Conservation (phyloP, 1,140 invertebrate genomes). For the Drosophila virilis region DNA sequence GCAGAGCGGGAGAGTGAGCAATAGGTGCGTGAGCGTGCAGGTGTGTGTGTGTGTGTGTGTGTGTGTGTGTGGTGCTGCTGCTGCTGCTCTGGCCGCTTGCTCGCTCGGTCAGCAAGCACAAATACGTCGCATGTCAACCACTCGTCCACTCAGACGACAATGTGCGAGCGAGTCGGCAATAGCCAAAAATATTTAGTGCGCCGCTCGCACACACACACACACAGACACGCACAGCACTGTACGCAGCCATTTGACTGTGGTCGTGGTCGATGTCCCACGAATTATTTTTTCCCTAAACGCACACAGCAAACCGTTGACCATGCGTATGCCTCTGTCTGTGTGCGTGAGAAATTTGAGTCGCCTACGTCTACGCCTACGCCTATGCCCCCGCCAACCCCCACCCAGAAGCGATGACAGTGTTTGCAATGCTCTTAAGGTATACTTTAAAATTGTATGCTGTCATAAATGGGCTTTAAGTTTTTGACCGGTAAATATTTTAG, state of each 20-base stretch:
- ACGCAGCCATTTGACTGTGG: constrained; percentile 5
- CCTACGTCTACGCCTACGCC: constrained; percentile 5
- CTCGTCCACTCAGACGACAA: constrained; percentile 74
- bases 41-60: constrained; percentile 23
- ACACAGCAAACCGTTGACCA: constrained; percentile 10
- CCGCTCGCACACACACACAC: constrained; percentile 24
- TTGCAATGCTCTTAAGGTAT: constrained; percentile 3
- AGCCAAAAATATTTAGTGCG: constrained; percentile 37
- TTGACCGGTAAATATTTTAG: constrained; percentile 11
- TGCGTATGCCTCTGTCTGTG: constrained; percentile 25
- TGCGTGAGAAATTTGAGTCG: constrained; percentile 14
- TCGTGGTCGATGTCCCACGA: constrained; percentile 42
- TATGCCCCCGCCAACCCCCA: constrained; percentile 2
- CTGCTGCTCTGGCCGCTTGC: constrained; percentile 22
- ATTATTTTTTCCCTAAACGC: constrained; percentile 39
- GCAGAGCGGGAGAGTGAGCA: constrained; percentile 14
- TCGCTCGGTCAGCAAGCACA: constrained; percentile 60
- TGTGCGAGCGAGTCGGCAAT: constrained; percentile 56
- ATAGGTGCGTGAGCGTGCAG: constrained; percentile 57
- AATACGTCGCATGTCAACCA: constrained; percentile 77
- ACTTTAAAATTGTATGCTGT: background rate
- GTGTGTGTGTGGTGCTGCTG: constrained; percentile 14
- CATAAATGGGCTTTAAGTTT: constrained; percentile 22
- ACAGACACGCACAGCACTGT: background rate
- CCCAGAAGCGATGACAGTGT: background rate